These are phyloP conservation scores for Hydropsyche betteni DNA, from an alignment of 2,888 invertebrate species.

Conservation along the genomic window DNA sequence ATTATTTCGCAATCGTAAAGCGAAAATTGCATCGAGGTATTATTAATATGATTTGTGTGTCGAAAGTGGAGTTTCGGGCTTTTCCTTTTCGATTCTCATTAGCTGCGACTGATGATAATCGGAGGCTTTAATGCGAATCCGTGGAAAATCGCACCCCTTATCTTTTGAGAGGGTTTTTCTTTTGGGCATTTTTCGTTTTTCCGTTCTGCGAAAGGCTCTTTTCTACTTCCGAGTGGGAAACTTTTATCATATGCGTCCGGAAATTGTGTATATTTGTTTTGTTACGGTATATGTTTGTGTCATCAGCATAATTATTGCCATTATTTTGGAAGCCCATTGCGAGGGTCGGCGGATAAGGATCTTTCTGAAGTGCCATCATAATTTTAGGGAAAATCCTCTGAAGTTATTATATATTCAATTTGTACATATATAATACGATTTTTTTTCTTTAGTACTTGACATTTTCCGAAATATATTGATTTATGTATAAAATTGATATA, in stretches of 20 bases:
- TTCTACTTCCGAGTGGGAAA: neutral
- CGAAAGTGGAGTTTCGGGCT: neutral
- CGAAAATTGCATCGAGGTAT: too few relatives aligned
- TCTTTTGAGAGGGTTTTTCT: neutral
- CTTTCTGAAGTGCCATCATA: neutral
- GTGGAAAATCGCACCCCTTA: neutral
- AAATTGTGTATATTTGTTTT: neutral
- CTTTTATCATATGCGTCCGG: neutral
- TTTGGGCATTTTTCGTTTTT: too few relatives aligned
- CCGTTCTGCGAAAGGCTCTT: neutral
- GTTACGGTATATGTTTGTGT: neutral
- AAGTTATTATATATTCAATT: too few relatives aligned
- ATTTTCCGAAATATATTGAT: too few relatives aligned
- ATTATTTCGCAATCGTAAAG: slow-evolving; percentile 16
- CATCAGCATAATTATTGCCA: slow-evolving; percentile 2
- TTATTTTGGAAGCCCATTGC: neutral
- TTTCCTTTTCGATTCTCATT: slow-evolving; percentile 19
- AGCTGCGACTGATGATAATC: slow-evolving; percentile 5
- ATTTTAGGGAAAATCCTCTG: too few relatives aligned
- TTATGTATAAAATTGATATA: neutral
- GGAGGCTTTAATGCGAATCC: slow-evolving; percentile 4
- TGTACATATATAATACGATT: too few relatives aligned
- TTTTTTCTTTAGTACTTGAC: too few relatives aligned
- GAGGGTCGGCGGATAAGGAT: neutral
- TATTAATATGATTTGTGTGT: slow-evolving; percentile 13